Evolutionary conservation across 2,797 vertebrate genomes (phyloP), one percentile per base, ranked within the genome.

Genomic region (Gymnoscopelus microlampas): DNA sequence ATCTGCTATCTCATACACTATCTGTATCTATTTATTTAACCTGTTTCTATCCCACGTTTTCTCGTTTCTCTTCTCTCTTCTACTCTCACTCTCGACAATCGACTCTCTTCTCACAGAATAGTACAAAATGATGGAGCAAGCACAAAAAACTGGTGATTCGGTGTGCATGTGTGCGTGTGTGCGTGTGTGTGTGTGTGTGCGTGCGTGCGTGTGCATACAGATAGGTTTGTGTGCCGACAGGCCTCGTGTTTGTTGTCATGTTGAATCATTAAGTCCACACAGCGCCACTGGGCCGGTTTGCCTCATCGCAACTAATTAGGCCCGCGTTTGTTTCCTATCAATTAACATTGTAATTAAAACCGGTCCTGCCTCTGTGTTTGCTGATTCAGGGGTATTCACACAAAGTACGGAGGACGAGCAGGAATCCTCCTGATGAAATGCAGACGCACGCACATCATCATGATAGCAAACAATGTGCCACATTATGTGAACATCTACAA

Each of bases 261-360:
- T 89, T 93, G 94, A 93, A 88, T 93, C 93, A 94, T 95, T 95
- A 94, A 94, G 95, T 94, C 94, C 91, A 92, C 94, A 93, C 94
- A 93, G 96, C 95, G 95, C 95, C 94, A 86, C 89, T 94, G 94
- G 94, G 95, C 94, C 94, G 93, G 94, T 95, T 26, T 95, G 94
- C 93, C 94, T 97, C 95, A 96, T 96, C 96, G 94, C 94, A 93
- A 90, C 94, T 95, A 95, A 96, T 95, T 96, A 96, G 95, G 94
- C 92, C 94, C 92, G 2, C 94, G 95, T 96, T 95, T 96, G 96
- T 96, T 95, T 96, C 93, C 94, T 95, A 94, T 95, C 96, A 97
- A 96, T 98, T 98, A 97, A 95, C 94, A 94, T 92, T 94, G 95
- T 95, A 95, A 97, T 96, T 96, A 94, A 96, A 96, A 95, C 90